These are phyloP conservation scores for Stenchaetothrips biformis DNA, from an alignment of 2,888 invertebrate species.

Conservation along the genomic window DNA sequence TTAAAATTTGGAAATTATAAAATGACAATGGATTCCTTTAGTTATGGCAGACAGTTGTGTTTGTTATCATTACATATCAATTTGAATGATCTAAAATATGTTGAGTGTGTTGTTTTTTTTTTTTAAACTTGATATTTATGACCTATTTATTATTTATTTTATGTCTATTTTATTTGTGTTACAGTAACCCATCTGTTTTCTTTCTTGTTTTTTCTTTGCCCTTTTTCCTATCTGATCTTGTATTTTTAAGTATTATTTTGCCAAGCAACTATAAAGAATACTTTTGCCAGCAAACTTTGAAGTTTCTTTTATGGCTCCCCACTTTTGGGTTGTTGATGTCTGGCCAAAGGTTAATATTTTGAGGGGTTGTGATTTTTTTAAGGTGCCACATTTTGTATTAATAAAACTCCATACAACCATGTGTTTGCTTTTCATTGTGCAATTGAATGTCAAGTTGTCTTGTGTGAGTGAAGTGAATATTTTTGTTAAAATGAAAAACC, in stretches of 20 bases:
- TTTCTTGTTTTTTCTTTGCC: neutral
- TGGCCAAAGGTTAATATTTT: neutral
- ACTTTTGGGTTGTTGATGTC: neutral
- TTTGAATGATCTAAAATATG: neutral
- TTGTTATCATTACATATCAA: constrained; percentile 1
- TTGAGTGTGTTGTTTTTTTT: neutral
- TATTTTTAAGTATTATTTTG: neutral
- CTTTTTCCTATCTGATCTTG: neutral
- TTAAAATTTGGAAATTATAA: neutral
- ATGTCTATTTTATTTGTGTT: neutral
- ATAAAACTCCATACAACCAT: neutral
- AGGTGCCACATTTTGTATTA: neutral
- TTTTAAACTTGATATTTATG: constrained; percentile 4
- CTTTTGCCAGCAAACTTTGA: neutral
- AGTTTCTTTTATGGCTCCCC: neutral
- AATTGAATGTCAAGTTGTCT: neutral
- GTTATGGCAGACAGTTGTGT: neutral
- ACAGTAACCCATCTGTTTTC: too few species aligned
- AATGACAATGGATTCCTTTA: neutral
- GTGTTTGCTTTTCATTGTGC: neutral
- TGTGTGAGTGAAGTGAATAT: neutral
- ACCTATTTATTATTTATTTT: neutral
- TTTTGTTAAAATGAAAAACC: neutral
- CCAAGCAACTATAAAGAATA: neutral
- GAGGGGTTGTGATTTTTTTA: neutral